Evolutionary conservation across 2,888 invertebrate species (phyloP), one percentile per base, ranked within the genome.

Genomic region (Drosophila leonis): DNA sequence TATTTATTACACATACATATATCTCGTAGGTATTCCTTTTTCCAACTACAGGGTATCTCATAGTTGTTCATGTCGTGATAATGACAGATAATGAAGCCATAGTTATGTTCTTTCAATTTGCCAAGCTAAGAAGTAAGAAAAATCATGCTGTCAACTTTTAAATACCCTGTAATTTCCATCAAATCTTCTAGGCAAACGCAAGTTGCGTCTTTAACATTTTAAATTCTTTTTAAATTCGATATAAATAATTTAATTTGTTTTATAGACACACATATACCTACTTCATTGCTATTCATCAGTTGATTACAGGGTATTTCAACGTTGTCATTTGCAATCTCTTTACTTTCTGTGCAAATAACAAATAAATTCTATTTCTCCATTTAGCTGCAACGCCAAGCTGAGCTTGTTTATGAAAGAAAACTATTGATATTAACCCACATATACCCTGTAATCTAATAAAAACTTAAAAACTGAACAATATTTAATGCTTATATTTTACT

Each of bases 371-470:
- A n/a, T 5, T 2, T 20, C 10, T 48, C 5, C 10, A 29, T 48
- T 29, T n/a, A 29, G n/a, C 8, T 46, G n/a, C 6, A 27, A 5
- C 4, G 27, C 1, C 9, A 46, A 29, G n/a, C n/a, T 48, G 46
- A 46, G 8, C 3, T 27, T 15, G 13, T 4, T 4, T 9, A 1
- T 44, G 27, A 8, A 48, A 8, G 8, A 8, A 12, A 12, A 49
- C 13, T 10, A 1, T 13, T 13, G 8, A 15, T 13, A 33, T 7
- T 4, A 42, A 1, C 13, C 13, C 1, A 0, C 9, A 20, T 6
- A 55, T 42, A 20, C 55, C 41, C 41, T 55, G 31, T 18, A 55
- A 15, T 15, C 6, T n/a, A n/a, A n/a, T n/a, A n/a, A n/a, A n/a
- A n/a, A n/a, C n/a, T n/a, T n/a, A n/a, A n/a, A n/a, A n/a, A n/a